Evolutionary conservation across 2,113 vertebrate species (phyloP), one percentile per base, ranked within the genome.

Genomic region (Nematolebias whitei): DNA sequence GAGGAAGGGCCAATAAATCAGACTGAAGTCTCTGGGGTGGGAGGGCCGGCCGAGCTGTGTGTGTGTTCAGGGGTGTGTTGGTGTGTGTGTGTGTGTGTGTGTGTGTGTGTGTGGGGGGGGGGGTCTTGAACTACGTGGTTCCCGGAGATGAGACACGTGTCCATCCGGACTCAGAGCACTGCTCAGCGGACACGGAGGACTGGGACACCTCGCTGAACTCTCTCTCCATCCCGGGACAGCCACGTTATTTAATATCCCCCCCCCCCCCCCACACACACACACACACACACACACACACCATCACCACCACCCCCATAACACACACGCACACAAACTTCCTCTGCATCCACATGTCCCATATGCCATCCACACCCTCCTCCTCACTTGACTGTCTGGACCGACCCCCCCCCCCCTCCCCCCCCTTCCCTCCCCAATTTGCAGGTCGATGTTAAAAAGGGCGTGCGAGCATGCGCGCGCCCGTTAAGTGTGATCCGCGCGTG

Each of bases 1-100:
- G 91, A 89, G 88, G 84, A 91, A 90, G 90, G 88, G 85, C 87
- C 87, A 91, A 93, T 94, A 95, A 95, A 94, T 94, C 93, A 93
- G 84, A 76, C 77, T 53, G 83, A 80, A 45, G 43, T 52, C 77
- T 80, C 78, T 75, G 77, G 58, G 45, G 68, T 71, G 52, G 57
- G 62, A 67, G 51, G 74, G 26, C 61, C 48, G 5, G 48, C 0
- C 23, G 19, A 12, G 29, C 1, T 7, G 23, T 29, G 32, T 4
- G 12, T 1, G n/a, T n/a, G n/a, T n/a, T n/a, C n/a, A n/a, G n/a
- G n/a, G n/a, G n/a, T n/a, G n/a, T n/a, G n/a, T n/a, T n/a, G n/a
- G 12, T 29, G 5, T 12, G 39, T 0, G 22, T 12, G 40, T 3
- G 2, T 14, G 26, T 29, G 26, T 29, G 26, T 29, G 32, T 4